Evolutionary conservation across 2,888 invertebrate species (phyloP), one percentile per base, ranked within the genome.

Genomic region (Pantelozetes paolii): DNA sequence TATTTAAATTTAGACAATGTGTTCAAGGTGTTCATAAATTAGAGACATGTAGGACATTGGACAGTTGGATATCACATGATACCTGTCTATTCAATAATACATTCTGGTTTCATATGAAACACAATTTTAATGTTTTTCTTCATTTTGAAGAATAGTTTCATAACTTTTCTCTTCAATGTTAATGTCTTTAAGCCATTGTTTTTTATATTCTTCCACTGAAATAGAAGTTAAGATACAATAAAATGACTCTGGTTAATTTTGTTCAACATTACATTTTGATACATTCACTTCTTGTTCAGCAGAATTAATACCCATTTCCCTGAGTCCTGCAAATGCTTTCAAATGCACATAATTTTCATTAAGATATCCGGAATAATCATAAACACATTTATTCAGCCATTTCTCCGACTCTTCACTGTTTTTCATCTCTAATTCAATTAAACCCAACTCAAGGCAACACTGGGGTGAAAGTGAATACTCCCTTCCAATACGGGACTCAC

Each of bases 391-490:
- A 23, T 73, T 72, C 6, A 76, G 30, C 76, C 73, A 73, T 59
- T 62, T 8, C 9, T 71, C 36, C 18, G 76, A 73, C 2, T 50
- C 15, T 13, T 70, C 54, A 18, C 15, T 18, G 9, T 75, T 62
- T 2, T 45, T 26, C 23, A 30, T 26, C 9, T 45, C 57, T 9
- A 75, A 32, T 26, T 75, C 70, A 30, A 40, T 75, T 45, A 76
- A 40, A 11, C 75, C 75, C 45, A 76, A 40, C 67, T 76, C 76
- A 45, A 76, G 45, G 30, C 62, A 54, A 5, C 73, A 30, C 42
- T 76, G 73, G 3, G 76, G 75, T 20, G 72, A 26, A 0, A 76
- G 30, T 30, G 71, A 76, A 11, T 54, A 54, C 32, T 75, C 75
- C 6, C 30, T 13, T 15, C 20, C 50, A n/a, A 75, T 64, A 26